Conservation (phyloP, 1,140 invertebrate genomes). For the Orius laevigatus region DNA sequence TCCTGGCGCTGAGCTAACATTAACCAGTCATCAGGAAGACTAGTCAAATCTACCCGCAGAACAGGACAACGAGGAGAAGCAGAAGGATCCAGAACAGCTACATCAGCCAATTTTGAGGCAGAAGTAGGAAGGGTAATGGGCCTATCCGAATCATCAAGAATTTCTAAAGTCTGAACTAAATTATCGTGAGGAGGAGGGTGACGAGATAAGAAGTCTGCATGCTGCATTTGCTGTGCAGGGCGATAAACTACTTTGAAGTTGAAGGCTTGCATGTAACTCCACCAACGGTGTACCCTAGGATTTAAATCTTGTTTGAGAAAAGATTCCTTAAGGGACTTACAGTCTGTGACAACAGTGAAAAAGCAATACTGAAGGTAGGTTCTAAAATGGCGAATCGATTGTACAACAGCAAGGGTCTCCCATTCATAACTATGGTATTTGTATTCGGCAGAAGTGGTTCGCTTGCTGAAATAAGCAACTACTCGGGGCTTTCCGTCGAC, state of each 20-base stretch:
- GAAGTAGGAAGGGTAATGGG: too few relatives aligned
- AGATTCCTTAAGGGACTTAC: constrained; percentile 23
- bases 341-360: constrained; percentile 27
- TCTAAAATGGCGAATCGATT: constrained; percentile 23
- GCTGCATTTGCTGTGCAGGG: constrained; percentile 25
- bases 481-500: constrained; percentile 15
- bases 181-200: constrained; percentile 22
- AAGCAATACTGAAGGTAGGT: constrained; percentile 24
- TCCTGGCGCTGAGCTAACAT: constrained; percentile 18
- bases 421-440: constrained; percentile 27
- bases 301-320: constrained; percentile 22
- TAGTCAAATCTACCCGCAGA: constrained; percentile 8
- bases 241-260: constrained; percentile 26
- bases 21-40: constrained; percentile 19
- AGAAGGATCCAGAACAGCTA: neutral
- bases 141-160: constrained; percentile 22
- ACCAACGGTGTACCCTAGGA: constrained; percentile 25
- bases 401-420: constrained; percentile 25
- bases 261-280: constrained; percentile 24
- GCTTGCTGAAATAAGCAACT: constrained; percentile 24
- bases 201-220: constrained; percentile 29
- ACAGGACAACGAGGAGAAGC: neutral
- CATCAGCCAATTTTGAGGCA: too few relatives aligned
- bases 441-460: constrained; percentile 19
- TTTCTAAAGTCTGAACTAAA: constrained; percentile 24